Evolutionary conservation across 2,888 invertebrate genomes (phyloP), one percentile per base, ranked within the genome.

Genomic region (Drosophila flavopinicola): DNA sequence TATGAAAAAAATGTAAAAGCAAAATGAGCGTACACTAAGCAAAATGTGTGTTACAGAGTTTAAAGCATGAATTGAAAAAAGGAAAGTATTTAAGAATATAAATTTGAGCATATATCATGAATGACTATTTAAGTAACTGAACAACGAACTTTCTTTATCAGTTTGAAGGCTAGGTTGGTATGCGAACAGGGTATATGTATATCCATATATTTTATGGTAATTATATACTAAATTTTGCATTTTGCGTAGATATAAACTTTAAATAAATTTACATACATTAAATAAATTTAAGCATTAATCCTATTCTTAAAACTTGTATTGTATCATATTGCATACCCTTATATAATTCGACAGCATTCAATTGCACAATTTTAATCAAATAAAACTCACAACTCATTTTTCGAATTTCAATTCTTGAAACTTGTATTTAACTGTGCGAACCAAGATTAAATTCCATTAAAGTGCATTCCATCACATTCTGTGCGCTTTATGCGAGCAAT

Each of bases 361-460:
- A 32, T 2, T 6, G 2, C 2, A 32, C 11, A 32, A 13, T 6
- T 13, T 6, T 2, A 32, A 32, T 13, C 11, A 10, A 13, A 32
- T 2, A 2, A 37, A 17, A 37, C 24, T 11, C 37, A 25, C 25
- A 27, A 37, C 17, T 44, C 25, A n/a, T n/a, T n/a, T n/a, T n/a
- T n/a, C n/a, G n/a, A n/a, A n/a, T n/a, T 25, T 35, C 13, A 30
- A 13, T 30, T 33, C 32, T 10, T 23, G n/a, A 23, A 23, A 51
- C 20, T 29, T 13, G 20, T 20, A 20, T 20, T 9, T 39, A 23
- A 10, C 49, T 54, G 51, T 35, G 15, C 27, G 13, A 35, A 20
- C 6, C n/a, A 25, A 57, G 41, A 35, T 45, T 35, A 45, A 45
- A 45, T 27, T 45, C 35, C 35, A 17, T 53, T 45, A 6, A 33